Base-by-base conservation (phyloP, 2,113 vertebrate species). In the Megaceryle torquata region DNA sequence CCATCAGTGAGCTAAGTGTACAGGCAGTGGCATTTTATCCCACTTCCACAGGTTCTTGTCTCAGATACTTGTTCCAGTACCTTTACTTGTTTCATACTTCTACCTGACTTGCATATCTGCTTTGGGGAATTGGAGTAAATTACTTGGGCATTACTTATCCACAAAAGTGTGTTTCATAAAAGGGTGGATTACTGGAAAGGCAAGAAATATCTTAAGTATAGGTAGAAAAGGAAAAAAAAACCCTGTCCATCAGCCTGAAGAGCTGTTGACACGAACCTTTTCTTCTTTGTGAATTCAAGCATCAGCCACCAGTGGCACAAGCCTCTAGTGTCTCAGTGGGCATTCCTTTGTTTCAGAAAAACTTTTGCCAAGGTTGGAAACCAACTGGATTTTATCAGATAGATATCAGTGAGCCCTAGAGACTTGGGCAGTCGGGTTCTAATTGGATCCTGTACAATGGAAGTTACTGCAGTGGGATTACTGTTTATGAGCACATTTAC, bases 1-100 rank as follows among this genome's bases (percentile, higher is more conserved):
- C 69, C 87, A 89, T 88, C 89, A 80, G 60, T 57, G 82, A 95
- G 72, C 85, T 84, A 83, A 92, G 74, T 48, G 67, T 92, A n/a
- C 33, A 20, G 69, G 16, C 29, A 80, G 70, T 64, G 61, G 39
- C 53, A n/a, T 76, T 82, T 68, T 80, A 69, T 74, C 37, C 43
- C 39, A 6, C 43, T 82, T 89, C 53, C 53, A 68, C 60, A 82
- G 53, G 44, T 94, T 92, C 24, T 56, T 88, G 28, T 53, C 39
- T 86, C 56, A 48, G 37, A 35, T 60, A 60, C 15, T 88, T 86
- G 64, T 46, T 78, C 59, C 35, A 65, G n/a, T 75, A 64, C 33
- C 22, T 17, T 82, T 76, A 41, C 31, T 75, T 80, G 26, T 86
- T 88, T 83, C 56, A 41, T 91, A 20, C 69, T 39, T 80, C 26